phyloP scores from a whole-genome alignment of 2,888 invertebrate species.

The Ormyrus rosae region DNA sequence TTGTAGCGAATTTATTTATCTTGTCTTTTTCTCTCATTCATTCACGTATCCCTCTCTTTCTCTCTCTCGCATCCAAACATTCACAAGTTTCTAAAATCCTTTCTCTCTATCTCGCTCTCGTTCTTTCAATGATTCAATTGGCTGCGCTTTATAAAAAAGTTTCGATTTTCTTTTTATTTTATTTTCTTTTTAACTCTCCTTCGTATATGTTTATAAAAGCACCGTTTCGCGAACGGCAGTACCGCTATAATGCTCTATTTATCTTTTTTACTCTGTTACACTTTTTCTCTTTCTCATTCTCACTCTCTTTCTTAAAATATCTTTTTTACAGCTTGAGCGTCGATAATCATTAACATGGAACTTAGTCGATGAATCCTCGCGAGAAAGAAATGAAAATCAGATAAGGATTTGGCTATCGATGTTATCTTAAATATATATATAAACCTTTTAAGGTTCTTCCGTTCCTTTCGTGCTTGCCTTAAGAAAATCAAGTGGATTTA shows the following conservation, averaged over 20 bases:
- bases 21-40: slow-evolving; percentile 38
- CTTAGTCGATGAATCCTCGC: slow-evolving; percentile 24
- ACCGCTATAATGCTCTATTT: slow-evolving; percentile 46
- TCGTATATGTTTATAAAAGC: slow-evolving; percentile 58
- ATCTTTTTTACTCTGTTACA: neutral
- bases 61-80: slow-evolving; percentile 32
- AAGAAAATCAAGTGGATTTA: slow-evolving; percentile 44
- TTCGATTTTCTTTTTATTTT: slow-evolving; percentile 46
- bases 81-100: slow-evolving; percentile 2
- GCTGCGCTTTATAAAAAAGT: slow-evolving; percentile 60
- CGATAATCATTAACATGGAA: slow-evolving; percentile 53
- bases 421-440: neutral
- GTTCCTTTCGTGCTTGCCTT: slow-evolving; percentile 14
- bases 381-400: slow-evolving; percentile 11
- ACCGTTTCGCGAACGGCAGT: slow-evolving; percentile 51
- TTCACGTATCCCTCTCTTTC: slow-evolving; percentile 35
- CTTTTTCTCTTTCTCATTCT: slow-evolving; percentile 1
- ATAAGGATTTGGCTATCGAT: slow-evolving; percentile 23
- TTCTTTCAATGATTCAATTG: slow-evolving; percentile 59
- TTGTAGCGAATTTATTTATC: slow-evolving; percentile 8
- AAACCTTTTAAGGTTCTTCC: slow-evolving; percentile 4
- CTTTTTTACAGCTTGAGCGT: slow-evolving; percentile 53
- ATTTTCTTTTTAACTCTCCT: slow-evolving; percentile 43
- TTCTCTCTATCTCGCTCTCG: slow-evolving; percentile 49
- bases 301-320: slow-evolving; percentile 51